Percentiles rank a stretch among this genome's conserved stretches.
These are phyloP conservation scores for Nephrotoma flavescens DNA, from an alignment of 2,888 invertebrate genomes.

Conservation along the genomic window DNA sequence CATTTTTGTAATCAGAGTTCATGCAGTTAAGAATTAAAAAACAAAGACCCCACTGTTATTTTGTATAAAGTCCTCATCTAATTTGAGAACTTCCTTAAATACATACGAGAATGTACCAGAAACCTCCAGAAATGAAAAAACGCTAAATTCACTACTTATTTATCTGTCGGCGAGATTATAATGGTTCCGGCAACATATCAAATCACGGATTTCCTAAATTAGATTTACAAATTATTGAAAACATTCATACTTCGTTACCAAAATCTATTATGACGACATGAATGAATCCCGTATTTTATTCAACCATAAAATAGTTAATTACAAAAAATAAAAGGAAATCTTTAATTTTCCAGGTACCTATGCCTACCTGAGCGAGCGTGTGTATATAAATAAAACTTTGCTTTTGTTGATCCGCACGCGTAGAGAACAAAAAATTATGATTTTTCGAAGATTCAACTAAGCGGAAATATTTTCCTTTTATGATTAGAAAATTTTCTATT, in stretches of 20 bases:
- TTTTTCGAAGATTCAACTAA: background rate
- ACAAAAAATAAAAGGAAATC: background rate
- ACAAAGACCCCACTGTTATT: no score
- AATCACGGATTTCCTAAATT: no score
- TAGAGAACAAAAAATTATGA: background rate
- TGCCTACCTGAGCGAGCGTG: background rate
- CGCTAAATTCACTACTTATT: no score
- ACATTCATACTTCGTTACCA: background rate
- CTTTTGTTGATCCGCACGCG: background rate
- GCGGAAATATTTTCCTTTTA: background rate
- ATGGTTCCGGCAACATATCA: no score
- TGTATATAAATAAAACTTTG: background rate
- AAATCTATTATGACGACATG: background rate
- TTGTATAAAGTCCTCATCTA: no score
- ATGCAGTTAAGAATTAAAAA: no score
- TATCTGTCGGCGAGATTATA: no score
- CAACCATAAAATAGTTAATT: background rate
- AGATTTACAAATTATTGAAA: background rate
- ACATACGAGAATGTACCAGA: no score
- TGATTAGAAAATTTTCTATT: background rate
- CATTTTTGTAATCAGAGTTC: no score
- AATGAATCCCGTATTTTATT: background rate
- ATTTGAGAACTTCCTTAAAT: no score
- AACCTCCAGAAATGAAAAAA: no score
- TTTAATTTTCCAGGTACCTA: background rate